phyloP scores from a whole-genome alignment of 2,113 vertebrate genomes.

The Lepus americanus region DNA sequence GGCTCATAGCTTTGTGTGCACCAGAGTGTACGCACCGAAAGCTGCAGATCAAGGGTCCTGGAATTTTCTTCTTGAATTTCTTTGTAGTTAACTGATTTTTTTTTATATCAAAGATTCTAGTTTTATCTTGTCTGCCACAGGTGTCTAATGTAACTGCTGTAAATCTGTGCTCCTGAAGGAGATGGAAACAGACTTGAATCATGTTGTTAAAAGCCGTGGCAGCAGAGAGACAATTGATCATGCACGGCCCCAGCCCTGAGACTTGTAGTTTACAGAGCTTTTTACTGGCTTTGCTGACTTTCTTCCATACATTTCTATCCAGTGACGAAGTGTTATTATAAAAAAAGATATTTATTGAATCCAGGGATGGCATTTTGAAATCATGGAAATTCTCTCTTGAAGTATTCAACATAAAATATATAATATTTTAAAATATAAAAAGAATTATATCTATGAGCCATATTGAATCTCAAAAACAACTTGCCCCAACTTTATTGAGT shows the following conservation, averaged over 20 bases:
- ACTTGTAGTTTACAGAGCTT: not conserved
- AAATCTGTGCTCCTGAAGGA: not conserved
- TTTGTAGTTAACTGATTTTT: slow-evolving; percentile 41
- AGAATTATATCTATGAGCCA: too few relatives aligned
- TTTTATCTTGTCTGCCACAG: slow-evolving; percentile 22
- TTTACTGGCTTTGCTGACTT: slow-evolving; percentile 45
- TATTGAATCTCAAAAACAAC: not conserved
- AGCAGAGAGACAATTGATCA: slow-evolving; percentile 29
- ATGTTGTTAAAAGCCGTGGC: not conserved
- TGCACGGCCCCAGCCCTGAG: slow-evolving; percentile 1
- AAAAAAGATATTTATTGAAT: slow-evolving; percentile 65
- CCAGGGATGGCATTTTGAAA: slow-evolving; percentile 64
- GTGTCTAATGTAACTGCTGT: not conserved
- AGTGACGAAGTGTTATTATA: slow-evolving; percentile 37
- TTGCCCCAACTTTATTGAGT: too few relatives aligned
- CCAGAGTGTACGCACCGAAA: not conserved
- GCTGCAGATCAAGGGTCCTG: slow-evolving; percentile 64
- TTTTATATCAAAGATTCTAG: not conserved
- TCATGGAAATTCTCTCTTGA: slow-evolving; percentile 58
- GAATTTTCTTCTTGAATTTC: slow-evolving; percentile 47
- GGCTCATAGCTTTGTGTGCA: not conserved
- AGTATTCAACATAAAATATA: slow-evolving; percentile 35
- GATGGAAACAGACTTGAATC: slow-evolving; percentile 54
- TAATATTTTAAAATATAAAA: slow-evolving; percentile 69
- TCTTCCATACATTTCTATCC: slow-evolving; percentile 21